Evolutionary conservation across 2,797 vertebrate species (phyloP).

Genomic region (Acanthopagrus latus): DNA sequence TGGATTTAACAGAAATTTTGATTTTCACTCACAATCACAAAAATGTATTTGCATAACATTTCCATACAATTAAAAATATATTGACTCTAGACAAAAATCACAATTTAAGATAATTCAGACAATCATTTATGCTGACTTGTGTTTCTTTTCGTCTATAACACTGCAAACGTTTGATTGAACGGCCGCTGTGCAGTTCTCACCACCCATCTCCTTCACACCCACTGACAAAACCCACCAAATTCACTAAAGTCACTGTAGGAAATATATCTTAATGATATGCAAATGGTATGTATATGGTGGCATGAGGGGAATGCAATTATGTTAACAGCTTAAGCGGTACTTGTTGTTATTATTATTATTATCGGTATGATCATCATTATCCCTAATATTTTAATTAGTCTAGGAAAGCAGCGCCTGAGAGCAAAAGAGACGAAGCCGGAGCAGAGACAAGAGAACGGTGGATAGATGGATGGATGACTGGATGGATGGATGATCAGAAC

Average conservation of each 20-base stretch:
- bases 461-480: slow-evolving; percentile 37
- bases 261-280: slow-evolving; percentile 81
- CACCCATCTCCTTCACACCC: slow-evolving; percentile 54
- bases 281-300: slow-evolving; percentile 84
- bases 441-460: slow-evolving; percentile 57
- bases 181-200: slow-evolving; percentile 50
- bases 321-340: slow-evolving; percentile 85
- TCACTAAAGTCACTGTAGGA: slow-evolving; percentile 65
- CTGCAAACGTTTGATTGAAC: slow-evolving; percentile 42
- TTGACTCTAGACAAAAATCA: not conserved
- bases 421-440: slow-evolving; percentile 67
- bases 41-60: slow-evolving; percentile 15
- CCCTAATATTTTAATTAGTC: slow-evolving; percentile 87
- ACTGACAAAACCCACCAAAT: slow-evolving; percentile 61
- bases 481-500: slow-evolving; percentile 24
- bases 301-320: slow-evolving; percentile 85
- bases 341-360: slow-evolving; percentile 82
- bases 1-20: not conserved
- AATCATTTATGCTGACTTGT: slow-evolving; percentile 12
- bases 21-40: slow-evolving; percentile 27
- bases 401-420: slow-evolving; percentile 64
- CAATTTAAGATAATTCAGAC: slow-evolving; percentile 5
- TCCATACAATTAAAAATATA: slow-evolving; percentile 8
- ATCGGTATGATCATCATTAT: slow-evolving; percentile 80
- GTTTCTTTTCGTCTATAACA: slow-evolving; percentile 13